Base-by-base conservation (phyloP, 2,888 invertebrate genomes). In the Psylliodes chrysocephalus region DNA sequence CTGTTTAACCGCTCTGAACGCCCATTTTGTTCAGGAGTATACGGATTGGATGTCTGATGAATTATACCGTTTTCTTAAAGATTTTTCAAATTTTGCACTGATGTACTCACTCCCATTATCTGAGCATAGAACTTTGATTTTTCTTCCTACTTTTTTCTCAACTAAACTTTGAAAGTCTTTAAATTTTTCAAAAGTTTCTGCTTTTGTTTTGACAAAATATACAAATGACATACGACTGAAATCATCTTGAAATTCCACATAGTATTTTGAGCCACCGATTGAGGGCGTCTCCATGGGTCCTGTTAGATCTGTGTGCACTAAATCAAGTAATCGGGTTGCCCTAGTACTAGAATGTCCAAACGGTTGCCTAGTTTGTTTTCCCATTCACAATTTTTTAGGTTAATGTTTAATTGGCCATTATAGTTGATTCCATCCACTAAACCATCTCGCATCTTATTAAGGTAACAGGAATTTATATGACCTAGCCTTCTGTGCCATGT, bases 11-110 rank as follows among this genome's bases (percentile, higher is more conserved):
- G 22, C 61, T 73, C 71, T 10, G 66, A 55, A 25, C 62, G 47
- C 2, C 75, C 76, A 69, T 78, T 79, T 64, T 77, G 77, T 57
- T 78, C 69, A 10, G 78, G 76, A 1, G 63, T 65, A 33, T 60
- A 60, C 4, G 62, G 51, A 18, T 64, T 62, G 8, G 66, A 57
- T 10, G 47, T 73, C 42, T 78, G 77, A 60, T 78, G 75, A 0
- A 73, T 38, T 12, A 79, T 79, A 4, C 77, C 79, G 35, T 70
- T 60, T 53, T 44, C 33, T 59, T 17, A 75, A 52, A 63, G 65
- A 71, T 22, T 64, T 64, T 42, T 73, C 67, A 40, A 76, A 71
- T 22, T 70, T 54, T 44, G 40, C n/a, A n/a, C n/a, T n/a, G n/a
- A n/a, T n/a, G n/a, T n/a, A n/a, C n/a, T n/a, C n/a, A n/a, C n/a